Percentiles rank a stretch among this genome's conserved stretches.
phyloP scores from a whole-genome alignment of 2,113 vertebrate species.

The Zosterops pallidus region DNA sequence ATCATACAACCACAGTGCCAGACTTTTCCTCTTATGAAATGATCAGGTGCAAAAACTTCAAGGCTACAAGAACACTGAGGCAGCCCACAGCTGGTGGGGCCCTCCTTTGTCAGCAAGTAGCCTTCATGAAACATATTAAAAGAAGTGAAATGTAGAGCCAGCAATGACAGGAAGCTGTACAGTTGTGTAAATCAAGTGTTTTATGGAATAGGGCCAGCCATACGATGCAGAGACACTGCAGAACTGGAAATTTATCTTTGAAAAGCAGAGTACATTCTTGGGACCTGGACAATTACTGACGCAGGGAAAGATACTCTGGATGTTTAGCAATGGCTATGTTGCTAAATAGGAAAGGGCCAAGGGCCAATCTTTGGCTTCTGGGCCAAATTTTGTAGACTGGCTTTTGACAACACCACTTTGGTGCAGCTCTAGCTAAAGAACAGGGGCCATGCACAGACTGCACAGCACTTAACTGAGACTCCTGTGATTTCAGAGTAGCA shows the following conservation, averaged over 20 bases:
- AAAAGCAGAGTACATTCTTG: not conserved
- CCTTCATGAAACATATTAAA: not conserved
- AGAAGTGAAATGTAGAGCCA: not conserved
- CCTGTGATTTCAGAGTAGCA: fast-evolving
- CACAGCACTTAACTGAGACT: not conserved
- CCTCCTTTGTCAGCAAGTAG: not conserved
- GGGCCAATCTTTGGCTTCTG: not conserved
- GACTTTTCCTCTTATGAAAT: not conserved
- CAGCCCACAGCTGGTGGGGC: not conserved
- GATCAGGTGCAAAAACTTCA: not conserved
- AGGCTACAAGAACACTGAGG: not conserved
- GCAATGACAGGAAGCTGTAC: not conserved
- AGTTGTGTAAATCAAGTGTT: not conserved
- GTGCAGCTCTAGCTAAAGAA: not conserved
- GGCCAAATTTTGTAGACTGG: not conserved
- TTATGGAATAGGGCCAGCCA: not conserved
- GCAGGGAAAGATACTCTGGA: not conserved
- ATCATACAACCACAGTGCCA: not conserved
- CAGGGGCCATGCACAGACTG: not conserved
- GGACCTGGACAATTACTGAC: not conserved
- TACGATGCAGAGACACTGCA: not conserved
- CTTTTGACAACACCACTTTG: not conserved
- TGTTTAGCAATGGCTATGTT: not conserved
- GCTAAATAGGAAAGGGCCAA: not conserved
- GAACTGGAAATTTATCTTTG: not conserved